A percentile compares a stretch with the other conserved stretches of the same genome.
Conservation (phyloP, 1,140 invertebrate species). For the Neotoxoptera formosana region DNA sequence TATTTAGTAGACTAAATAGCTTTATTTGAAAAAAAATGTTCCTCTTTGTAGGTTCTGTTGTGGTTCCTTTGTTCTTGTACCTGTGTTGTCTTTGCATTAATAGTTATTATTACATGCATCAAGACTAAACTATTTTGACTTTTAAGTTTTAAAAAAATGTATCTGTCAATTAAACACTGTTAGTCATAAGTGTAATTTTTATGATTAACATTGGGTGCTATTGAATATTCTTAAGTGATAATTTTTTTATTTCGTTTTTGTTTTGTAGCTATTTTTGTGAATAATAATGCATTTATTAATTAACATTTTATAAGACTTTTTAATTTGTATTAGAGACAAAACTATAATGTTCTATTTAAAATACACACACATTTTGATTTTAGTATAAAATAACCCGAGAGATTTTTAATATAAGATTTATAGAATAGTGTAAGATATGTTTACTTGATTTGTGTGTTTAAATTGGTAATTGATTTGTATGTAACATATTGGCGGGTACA, state of each 20-base stretch:
- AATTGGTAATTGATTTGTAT: conserved; percentile 7
- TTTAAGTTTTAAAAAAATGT: background rate
- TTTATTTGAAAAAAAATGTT: conserved; percentile 42
- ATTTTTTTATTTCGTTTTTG: background rate
- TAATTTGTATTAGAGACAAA: background rate
- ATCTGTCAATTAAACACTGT: conserved; percentile 26
- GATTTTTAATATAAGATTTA: background rate
- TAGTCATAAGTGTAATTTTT: background rate
- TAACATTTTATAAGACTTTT: conserved; percentile 5
- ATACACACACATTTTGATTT: background rate
- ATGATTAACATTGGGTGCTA: conserved; percentile 36
- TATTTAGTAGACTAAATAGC: background rate
- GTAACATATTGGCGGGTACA: conserved; percentile 8
- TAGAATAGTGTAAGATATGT: background rate
- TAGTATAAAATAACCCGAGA: background rate
- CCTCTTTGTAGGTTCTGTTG: conserved; percentile 12
- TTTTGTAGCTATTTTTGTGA: background rate
- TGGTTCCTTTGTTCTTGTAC: conserved; percentile 53
- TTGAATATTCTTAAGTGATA: conserved; percentile 10
- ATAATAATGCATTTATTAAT: background rate
- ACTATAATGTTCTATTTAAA: background rate
- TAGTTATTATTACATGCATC: background rate
- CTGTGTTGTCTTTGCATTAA: conserved; percentile 17
- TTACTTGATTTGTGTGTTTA: background rate
- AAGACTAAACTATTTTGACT: background rate